These are phyloP conservation scores for Lochmaea crataegi DNA, from an alignment of 2,888 invertebrate species.

Conservation along the genomic window DNA sequence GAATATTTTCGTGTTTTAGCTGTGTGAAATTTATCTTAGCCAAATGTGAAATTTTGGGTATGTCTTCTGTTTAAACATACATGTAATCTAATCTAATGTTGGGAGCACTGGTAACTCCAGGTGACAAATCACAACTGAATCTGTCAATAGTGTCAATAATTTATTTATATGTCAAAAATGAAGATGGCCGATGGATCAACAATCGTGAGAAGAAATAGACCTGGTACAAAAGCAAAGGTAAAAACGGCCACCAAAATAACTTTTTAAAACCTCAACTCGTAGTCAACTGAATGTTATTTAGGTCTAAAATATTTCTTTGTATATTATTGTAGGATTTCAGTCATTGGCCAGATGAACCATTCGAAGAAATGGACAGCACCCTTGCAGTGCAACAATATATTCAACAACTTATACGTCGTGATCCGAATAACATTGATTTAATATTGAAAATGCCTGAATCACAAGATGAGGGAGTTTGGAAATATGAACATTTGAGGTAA, in stretches of 20 bases:
- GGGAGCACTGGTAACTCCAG: not conserved
- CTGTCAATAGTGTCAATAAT: constrained; percentile 5
- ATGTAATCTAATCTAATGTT: not conserved
- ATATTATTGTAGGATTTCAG: constrained; percentile 83
- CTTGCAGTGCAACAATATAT: constrained; percentile 98
- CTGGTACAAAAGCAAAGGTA: constrained; percentile 91
- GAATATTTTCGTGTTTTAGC: too few species aligned
- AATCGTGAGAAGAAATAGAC: constrained; percentile 88
- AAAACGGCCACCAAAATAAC: constrained; percentile 4
- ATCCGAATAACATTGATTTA: constrained; percentile 92
- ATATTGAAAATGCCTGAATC: constrained; percentile 97
- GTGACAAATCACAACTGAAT: not conserved
- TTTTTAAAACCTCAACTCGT: not conserved
- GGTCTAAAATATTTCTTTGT: not conserved
- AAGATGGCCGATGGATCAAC: constrained; percentile 88
- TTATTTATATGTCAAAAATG: constrained; percentile 66
- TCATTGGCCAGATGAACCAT: constrained; percentile 97
- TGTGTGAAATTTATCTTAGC: not conserved
- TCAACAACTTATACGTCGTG: constrained; percentile 94
- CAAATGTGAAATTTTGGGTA: too few species aligned
- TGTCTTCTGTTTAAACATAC: too few species aligned
- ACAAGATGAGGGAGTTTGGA: constrained; percentile 99
- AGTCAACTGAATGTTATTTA: not conserved
- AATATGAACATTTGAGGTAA: constrained; percentile 97
- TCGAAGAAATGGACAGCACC: constrained; percentile 99